Conservation (phyloP, 2,113 vertebrate genomes). For the Lampris incognitus region DNA sequence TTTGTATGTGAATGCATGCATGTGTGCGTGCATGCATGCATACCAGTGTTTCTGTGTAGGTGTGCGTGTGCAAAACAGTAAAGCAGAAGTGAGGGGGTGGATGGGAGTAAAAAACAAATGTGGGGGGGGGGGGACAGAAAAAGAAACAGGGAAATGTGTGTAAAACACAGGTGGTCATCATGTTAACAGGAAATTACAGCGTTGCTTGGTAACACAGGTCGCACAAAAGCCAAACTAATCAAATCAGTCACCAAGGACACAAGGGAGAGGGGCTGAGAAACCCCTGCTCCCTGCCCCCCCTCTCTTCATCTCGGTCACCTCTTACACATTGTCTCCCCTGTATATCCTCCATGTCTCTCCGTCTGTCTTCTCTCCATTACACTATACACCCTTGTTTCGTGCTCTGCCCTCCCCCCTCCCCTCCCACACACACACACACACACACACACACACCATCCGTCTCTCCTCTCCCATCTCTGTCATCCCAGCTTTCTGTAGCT, state of each 20-base stretch:
- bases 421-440: background rate
- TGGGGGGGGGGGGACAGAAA: background rate
- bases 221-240: constrained; percentile 65
- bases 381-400: too few species aligned
- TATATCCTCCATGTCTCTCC: background rate
- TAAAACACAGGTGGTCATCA: constrained; percentile 40
- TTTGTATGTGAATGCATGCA: too few species aligned
- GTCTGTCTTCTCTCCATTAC: background rate
- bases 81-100: constrained; percentile 7
- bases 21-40: background rate
- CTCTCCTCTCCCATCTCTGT: constrained; percentile 3
- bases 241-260: constrained; percentile 57
- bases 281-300: background rate
- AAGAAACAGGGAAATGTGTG: background rate
- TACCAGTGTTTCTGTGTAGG: too few species aligned
- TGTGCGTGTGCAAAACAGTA: constrained; percentile 6
- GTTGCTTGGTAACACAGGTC: constrained; percentile 75
- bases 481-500: constrained; percentile 4
- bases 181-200: constrained; percentile 54
- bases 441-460: too few species aligned
- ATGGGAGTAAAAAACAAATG: background rate
- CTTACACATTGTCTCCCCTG: too few species aligned
- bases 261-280: background rate
- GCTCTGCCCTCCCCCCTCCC: background rate
- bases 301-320: too few species aligned